Evolutionary conservation across 2,888 invertebrate genomes (phyloP), one percentile per base, ranked within the genome.

Genomic region (Oxytorus armatus): DNA sequence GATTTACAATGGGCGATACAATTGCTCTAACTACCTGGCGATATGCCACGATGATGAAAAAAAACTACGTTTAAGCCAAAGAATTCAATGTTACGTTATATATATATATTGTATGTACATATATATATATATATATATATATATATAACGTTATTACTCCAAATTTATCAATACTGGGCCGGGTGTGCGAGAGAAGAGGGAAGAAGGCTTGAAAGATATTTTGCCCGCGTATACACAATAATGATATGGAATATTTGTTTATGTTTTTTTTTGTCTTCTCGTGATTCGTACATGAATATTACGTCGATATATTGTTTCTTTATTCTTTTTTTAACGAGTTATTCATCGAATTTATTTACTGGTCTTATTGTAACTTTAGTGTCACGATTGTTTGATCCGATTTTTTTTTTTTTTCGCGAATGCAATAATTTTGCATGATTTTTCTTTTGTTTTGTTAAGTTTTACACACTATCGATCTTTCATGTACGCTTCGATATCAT

Each of bases 141-240:
- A n/a, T n/a, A n/a, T n/a, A 39, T 29, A 25, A n/a, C 39, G 1
- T 47, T 44, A 47, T 65, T 69, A 74, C 70, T 39, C 49, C 25
- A 72, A 70, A 66, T 75, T 72, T 25, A 14, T 21, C 25, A 14
- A 21, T 72, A 76, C 66, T 69, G 55, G 68, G 72, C 51, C 33
- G 14, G 23, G 47, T 14, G 65, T 77, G 77, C 69, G 70, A 66
- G 44, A 77, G 57, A 70, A 73, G 73, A 55, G 72, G 63, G 53
- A 75, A 74, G 82, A 81, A 78, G 78, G 80, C 83, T 80, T 78
- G 77, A 78, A 77, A 82, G 83, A 83, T 83, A 80, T 82, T 82
- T 80, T 80, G 80, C 61, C 81, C 65, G 69, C 55, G 74, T 75
- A 81, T 57, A 55, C 73, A 82, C 68, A 44, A 63, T 74, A 65